Evolutionary conservation across 2,888 invertebrate genomes (phyloP).

Genomic region (Torymus aiolomorphi): DNA sequence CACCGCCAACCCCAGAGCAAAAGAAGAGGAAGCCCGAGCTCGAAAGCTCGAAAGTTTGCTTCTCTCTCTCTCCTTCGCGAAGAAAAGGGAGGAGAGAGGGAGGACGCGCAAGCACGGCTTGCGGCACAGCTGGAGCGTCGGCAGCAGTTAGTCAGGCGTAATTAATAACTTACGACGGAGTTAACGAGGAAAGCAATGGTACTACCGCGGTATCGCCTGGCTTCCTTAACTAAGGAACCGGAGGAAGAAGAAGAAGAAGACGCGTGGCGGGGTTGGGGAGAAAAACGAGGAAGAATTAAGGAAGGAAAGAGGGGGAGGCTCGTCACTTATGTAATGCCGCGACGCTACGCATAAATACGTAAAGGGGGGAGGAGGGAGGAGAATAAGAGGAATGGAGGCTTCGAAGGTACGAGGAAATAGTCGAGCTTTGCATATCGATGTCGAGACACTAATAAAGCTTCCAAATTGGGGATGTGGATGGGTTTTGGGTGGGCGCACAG

Average conservation of each 20-base stretch:
- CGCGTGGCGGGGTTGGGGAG: conserved; percentile 42
- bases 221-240: conserved; percentile 53
- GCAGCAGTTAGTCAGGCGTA: conserved; percentile 73
- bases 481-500: not conserved
- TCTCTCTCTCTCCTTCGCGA: not conserved
- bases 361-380: not conserved
- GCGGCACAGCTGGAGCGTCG: conserved; percentile 71
- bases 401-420: conserved; percentile 39
- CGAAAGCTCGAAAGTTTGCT: conserved; percentile 40
- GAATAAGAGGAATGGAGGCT: not conserved
- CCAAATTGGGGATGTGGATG: not conserved
- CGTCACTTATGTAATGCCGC: conserved; percentile 47
- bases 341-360: conserved; percentile 46
- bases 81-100: conserved; percentile 31
- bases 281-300: conserved; percentile 60
- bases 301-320: conserved; percentile 61
- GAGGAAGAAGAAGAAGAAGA: conserved; percentile 16
- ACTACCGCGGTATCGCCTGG: conserved; percentile 50
- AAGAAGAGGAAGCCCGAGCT: conserved; percentile 15
- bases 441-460: conserved; percentile 50
- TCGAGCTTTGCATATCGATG: conserved; percentile 56
- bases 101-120: conserved; percentile 17
- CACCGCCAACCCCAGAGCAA: too few relatives aligned
- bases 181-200: conserved; percentile 69
- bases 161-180: conserved; percentile 73